These are phyloP conservation scores for Muntiacus reevesi DNA, from an alignment of 2,113 vertebrate species.

Conservation along the genomic window DNA sequence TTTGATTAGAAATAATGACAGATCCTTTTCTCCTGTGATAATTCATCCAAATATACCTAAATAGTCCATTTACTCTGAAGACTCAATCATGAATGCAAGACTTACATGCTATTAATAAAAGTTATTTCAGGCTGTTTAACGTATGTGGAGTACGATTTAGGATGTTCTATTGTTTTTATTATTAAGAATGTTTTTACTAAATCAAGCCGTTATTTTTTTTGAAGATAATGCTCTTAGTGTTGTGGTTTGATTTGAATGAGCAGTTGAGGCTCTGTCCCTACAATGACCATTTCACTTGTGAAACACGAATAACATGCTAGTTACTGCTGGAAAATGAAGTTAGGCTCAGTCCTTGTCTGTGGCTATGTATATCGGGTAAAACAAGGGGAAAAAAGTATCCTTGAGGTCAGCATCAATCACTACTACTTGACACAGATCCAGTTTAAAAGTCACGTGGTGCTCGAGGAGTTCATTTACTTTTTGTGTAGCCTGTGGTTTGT, in stretches of 20 bases:
- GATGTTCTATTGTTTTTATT: background rate
- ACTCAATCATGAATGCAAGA: background rate
- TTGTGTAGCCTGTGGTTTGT: background rate
- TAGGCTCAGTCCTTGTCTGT: background rate
- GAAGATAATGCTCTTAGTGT: background rate
- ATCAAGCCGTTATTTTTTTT: background rate
- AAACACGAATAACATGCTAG: background rate
- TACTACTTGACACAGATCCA: background rate
- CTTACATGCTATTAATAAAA: background rate
- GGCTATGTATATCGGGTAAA: slow-evolving; percentile 8
- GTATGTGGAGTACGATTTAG: background rate
- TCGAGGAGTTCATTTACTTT: background rate
- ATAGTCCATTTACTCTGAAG: background rate
- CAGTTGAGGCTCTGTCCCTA: background rate
- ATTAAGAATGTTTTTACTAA: background rate
- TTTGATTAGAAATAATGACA: background rate
- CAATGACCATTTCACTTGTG: background rate
- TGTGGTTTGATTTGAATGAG: slow-evolving; percentile 28
- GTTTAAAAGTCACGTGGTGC: background rate
- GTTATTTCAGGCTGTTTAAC: background rate
- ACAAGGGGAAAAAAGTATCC: background rate
- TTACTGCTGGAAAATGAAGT: background rate
- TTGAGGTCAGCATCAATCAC: background rate
- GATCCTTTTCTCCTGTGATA: background rate
- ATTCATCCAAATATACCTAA: background rate